Base-by-base conservation (phyloP, 2,888 invertebrate species). In the Volucella zonaria region DNA sequence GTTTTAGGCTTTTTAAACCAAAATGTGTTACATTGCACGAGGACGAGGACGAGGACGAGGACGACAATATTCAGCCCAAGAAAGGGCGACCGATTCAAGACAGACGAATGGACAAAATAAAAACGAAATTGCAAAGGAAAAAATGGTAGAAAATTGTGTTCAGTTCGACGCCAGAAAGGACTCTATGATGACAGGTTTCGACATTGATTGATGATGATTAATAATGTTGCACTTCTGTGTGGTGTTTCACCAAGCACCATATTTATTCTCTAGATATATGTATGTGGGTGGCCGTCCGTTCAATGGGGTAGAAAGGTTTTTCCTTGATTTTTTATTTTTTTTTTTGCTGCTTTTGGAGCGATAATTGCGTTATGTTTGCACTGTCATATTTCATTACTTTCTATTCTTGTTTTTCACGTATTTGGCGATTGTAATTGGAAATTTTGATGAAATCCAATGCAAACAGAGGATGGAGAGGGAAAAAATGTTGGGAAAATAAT, bases 161-260 rank as follows among this genome's bases (percentile, higher is more conserved):
- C 70, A 75, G 79, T 75, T 79, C 70, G 70, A 83, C 75, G 75
- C 54, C 31, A 31, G 70, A 75, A 79, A 79, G 83, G 83, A 61
- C 83, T 31, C 31, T 71, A 75, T 51, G 75, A 75, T 79, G 83
- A 83, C 83, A 83, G 70, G 75, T 56, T 75, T 66, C 59, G 91
- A 91, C 91, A 90, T 90, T 91, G 91, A 91, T 91, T 91, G 91
- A 91, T 91, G 91, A 91, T 91, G 91, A 91, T 91, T 90, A 91
- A 91, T 91, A 91, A 90, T 90, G 90, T 89, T 90, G 91, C 89
- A 91, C 89, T 90, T 91, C 90, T 90, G 90, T 90, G 14, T 42
- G 9, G 66, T n/a, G 42, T 51, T n/a, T 18, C 47, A 9, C 23
- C 31, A 45, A 47, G 31, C 15, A 42, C 11, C 38, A 10, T 47